Base-by-base conservation (phyloP, 2,888 invertebrate genomes). In the Dexiosoma caninum region DNA sequence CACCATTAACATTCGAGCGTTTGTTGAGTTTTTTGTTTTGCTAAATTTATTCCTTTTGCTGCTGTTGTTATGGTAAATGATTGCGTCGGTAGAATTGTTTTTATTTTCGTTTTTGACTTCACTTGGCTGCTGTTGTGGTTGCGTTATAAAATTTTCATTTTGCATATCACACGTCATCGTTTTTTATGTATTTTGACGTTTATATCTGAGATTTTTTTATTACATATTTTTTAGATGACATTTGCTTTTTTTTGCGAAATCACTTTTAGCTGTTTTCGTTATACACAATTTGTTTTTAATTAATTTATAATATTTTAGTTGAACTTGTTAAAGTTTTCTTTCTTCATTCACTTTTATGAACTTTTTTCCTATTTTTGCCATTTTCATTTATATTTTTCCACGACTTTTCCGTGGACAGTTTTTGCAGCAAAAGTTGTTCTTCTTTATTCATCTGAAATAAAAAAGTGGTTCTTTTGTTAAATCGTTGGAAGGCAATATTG, bases 121-220 rank as follows among this genome's bases (percentile, higher is more conserved):
- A 19, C 9, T 69, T 55, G 19, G 23, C 19, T 59, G 49, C 16
- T 62, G 42, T 35, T 62, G 42, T 35, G 55, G 37, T 21, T 62
- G 30, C 44, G 21, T 53, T 67, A 67, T 40, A 21, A 67, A 59
- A 60, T 57, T 30, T 62, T 71, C 67, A 55, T 69, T 72, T 66
- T 49, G 55, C 59, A 46, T 60, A 55, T 67, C 62, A 46, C 44
- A 66, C 55, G 66, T 83, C 71, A 69, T 64, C 19, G 35, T 75
- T 72, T 62, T 64, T 46, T 42, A 8, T 44, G 6, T 10, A 8
- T 49, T 66, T 46, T 46, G 42, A 46, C 14, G 46, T 74, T 49
- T 57, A 37, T 60, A 60, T 60, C 27, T 16, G 4, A 0, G 0
- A 14, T 35, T 30, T n/a, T n/a, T n/a, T n/a, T 42, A 32, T 5